Evolutionary conservation across 2,888 invertebrate genomes (phyloP).

Genomic region (Drosophila atroscutellata): DNA sequence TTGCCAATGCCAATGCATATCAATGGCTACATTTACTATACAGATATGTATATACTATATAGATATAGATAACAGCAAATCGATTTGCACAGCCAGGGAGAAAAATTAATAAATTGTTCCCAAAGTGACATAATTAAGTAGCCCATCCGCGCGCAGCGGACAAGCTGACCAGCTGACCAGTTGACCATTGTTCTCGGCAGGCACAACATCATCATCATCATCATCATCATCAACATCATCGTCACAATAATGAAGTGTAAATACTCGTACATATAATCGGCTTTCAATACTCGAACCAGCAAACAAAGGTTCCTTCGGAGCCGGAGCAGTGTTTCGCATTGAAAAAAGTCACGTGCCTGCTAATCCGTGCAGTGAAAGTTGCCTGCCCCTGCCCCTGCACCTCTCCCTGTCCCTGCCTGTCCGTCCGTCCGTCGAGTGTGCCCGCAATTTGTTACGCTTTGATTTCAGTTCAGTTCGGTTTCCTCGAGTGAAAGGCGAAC

Average conservation of each 20-base stretch:
- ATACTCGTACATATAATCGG: slow-evolving; percentile 67
- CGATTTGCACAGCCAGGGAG: slow-evolving; percentile 62
- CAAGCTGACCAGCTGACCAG: slow-evolving; percentile 49
- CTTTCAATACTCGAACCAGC: slow-evolving; percentile 55
- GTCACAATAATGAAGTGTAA: slow-evolving; percentile 72
- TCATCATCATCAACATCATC: slow-evolving; percentile 2
- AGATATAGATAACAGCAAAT: slow-evolving; percentile 59
- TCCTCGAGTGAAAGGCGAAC: slow-evolving; percentile 61
- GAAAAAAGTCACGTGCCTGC: slow-evolving; percentile 74
- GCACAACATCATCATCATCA: slow-evolving; percentile 30
- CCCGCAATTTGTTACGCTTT: slow-evolving; percentile 77
- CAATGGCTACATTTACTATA: slow-evolving; percentile 37
- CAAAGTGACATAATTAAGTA: slow-evolving; percentile 73
- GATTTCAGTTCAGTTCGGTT: slow-evolving; percentile 58
- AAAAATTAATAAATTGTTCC: slow-evolving; percentile 65
- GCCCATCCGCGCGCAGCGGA: slow-evolving; percentile 19
- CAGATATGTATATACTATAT: neutral
- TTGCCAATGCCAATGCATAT: slow-evolving; percentile 44
- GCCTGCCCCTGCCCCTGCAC: slow-evolving; percentile 18
- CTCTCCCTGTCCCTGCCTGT: slow-evolving; percentile 21
- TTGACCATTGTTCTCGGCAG: slow-evolving; percentile 45
- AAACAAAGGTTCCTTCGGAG: slow-evolving; percentile 52
- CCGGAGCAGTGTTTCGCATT: slow-evolving; percentile 40
- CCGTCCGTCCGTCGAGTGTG: slow-evolving; percentile 33
- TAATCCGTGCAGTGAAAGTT: slow-evolving; percentile 71